These are phyloP conservation scores for Mycteria americana DNA, from an alignment of 2,797 vertebrate genomes.

Conservation along the genomic window DNA sequence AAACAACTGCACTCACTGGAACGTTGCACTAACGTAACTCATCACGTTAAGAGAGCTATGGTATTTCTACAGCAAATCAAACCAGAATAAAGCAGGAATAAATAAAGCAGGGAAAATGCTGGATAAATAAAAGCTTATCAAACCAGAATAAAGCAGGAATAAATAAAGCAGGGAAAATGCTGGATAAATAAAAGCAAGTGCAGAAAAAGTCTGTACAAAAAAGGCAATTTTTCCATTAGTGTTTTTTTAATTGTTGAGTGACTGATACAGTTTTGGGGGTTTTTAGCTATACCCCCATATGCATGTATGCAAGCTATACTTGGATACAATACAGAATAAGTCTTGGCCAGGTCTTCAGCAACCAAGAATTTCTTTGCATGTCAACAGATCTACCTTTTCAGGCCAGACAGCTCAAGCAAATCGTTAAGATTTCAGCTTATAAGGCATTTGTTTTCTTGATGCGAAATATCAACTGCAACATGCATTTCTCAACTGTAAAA, in stretches of 20 bases:
- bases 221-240: neutral
- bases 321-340: neutral
- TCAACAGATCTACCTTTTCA: neutral
- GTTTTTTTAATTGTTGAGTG: neutral
- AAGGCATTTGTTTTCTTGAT: neutral
- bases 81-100: neutral
- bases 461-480: neutral
- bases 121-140: neutral
- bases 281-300: neutral
- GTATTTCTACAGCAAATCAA: neutral
- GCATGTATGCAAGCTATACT: neutral
- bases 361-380: neutral
- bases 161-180: neutral
- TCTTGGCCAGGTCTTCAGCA: neutral
- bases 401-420: neutral
- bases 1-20: neutral
- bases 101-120: neutral
- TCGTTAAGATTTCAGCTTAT: neutral
- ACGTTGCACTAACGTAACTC: neutral
- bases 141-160: neutral
- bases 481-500: neutral
- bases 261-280: rapidly evolving
- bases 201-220: neutral
- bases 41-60: rapidly evolving
- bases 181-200: neutral